Evolutionary conservation across 1,140 invertebrate genomes (phyloP), one percentile per base, ranked within the genome.

Genomic region (Cydia pomonella): DNA sequence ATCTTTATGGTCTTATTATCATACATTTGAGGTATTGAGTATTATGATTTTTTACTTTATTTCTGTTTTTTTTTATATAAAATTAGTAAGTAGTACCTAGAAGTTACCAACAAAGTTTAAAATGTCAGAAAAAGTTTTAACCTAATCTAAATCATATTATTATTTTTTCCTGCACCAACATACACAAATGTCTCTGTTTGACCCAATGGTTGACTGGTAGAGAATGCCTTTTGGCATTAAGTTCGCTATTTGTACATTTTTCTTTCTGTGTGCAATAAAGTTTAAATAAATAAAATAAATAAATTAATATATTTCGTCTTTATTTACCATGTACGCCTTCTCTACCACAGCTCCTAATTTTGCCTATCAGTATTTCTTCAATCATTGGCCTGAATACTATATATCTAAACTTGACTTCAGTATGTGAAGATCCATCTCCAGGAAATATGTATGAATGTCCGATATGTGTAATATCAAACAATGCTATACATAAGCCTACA

Each of bases 321-420:
- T 66, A 78, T 63, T 86, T 94, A 98, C 97, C 96, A 93, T 98
- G 96, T n/a, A 99, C 97, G 62, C 98, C 98, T 88, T 99, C 98
- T 77, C 96, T 94, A 83, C 96, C 97, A 86, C 97, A 98, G 85
- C 95, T 97, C 84, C 97, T 96, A 73, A 99, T 98, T 94, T 98
- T 99, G 18, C 98, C 98, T 79, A 97, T 94, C 12, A 99, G 86
- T 72, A 99, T 96, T 93, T 99, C 98, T 93, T 99, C 98, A 79
- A 98, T 95, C 88, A 97, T 96, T 0, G 98, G 98, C 75, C 98
- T 94, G 87, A 99, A 99, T 0, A 99, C 97, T 72, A 99, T 96
- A 89, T 96, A 98, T 72, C 97, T 94, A 92, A 99, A 99, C 79
- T 96, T 94, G 5, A 99, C 98, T 93, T 97, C 96, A 3, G 98